A percentile compares a stretch with the other conserved stretches of the same genome.
phyloP scores from a whole-genome alignment of 2,113 vertebrate species.

The Oreochromis spilurus region DNA sequence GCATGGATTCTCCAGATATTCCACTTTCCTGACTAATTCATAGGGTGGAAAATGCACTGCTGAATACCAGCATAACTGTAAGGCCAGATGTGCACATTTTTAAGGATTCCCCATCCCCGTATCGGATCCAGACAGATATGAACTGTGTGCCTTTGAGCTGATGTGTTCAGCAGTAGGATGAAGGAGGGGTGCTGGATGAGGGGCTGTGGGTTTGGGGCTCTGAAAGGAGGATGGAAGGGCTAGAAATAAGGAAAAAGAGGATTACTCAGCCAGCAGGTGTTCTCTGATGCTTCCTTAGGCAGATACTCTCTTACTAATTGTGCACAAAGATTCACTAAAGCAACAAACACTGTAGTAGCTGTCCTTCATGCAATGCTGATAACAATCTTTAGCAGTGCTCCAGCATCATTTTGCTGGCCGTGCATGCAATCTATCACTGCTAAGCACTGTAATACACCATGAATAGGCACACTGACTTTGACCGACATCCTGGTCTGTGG shows the following conservation, averaged over 20 bases:
- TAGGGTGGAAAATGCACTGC: not conserved
- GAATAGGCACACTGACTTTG: not conserved
- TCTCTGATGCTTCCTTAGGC: not conserved
- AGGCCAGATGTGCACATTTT: slow-evolving; percentile 51
- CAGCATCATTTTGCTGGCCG: not conserved
- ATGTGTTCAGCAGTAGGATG: slow-evolving; percentile 44
- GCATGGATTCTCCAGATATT: not conserved
- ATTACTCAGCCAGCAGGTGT: slow-evolving; percentile 44
- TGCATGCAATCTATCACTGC: not conserved
- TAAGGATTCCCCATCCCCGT: slow-evolving; percentile 18
- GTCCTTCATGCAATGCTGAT: not conserved
- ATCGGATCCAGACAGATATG: slow-evolving; percentile 56
- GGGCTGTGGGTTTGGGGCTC: not conserved
- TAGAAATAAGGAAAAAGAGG: slow-evolving; percentile 13
- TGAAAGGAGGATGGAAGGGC: not conserved
- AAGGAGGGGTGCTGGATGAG: not conserved
- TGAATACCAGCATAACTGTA: not conserved
- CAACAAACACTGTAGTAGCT: not conserved
- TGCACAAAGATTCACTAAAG: not conserved
- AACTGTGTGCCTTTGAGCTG: slow-evolving; percentile 36
- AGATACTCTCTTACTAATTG: not conserved
- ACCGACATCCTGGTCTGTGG: not conserved
- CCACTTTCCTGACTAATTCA: not conserved
- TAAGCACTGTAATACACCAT: not conserved
- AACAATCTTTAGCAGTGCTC: not conserved